Conservation (phyloP, 2,797 vertebrate species). For the Furcifer pardalis region DNA sequence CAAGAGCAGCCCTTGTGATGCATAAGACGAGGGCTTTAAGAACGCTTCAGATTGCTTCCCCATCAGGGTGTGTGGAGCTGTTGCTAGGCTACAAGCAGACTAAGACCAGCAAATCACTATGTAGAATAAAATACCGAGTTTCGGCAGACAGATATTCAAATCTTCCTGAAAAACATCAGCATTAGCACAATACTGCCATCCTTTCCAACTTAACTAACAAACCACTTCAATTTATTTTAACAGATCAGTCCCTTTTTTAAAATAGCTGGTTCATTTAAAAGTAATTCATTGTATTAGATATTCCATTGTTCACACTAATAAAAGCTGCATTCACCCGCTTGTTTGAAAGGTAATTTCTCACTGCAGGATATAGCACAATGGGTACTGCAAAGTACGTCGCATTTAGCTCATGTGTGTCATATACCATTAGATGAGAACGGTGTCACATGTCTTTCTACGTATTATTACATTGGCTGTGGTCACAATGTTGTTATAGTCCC, state of each 20-base stretch:
- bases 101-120: constrained; percentile 16
- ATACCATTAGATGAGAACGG: background rate
- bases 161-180: background rate
- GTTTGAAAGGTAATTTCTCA: constrained; percentile 60
- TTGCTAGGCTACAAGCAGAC: constrained; percentile 51
- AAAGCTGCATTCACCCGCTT: constrained; percentile 39
- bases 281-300: constrained; percentile 41
- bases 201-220: constrained; percentile 28
- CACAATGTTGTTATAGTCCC: too few relatives aligned
- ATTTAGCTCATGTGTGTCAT: constrained; percentile 1
- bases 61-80: constrained; percentile 58
- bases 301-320: constrained; percentile 21
- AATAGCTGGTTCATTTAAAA: background rate
- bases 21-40: constrained; percentile 64
- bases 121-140: background rate
- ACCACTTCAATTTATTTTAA: constrained; percentile 23
- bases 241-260: constrained; percentile 19
- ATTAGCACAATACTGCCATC: constrained; percentile 19
- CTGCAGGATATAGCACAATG: constrained; percentile 43
- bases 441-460: background rate
- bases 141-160: background rate
- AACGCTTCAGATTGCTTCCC: constrained; percentile 56
- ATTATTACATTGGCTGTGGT: background rate
- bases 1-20: constrained; percentile 58
- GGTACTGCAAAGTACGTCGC: background rate